A percentile compares a stretch with the other conserved stretches of the same genome.
These are phyloP conservation scores for Picus viridis DNA, from an alignment of 2,797 vertebrate genomes.

Conservation along the genomic window DNA sequence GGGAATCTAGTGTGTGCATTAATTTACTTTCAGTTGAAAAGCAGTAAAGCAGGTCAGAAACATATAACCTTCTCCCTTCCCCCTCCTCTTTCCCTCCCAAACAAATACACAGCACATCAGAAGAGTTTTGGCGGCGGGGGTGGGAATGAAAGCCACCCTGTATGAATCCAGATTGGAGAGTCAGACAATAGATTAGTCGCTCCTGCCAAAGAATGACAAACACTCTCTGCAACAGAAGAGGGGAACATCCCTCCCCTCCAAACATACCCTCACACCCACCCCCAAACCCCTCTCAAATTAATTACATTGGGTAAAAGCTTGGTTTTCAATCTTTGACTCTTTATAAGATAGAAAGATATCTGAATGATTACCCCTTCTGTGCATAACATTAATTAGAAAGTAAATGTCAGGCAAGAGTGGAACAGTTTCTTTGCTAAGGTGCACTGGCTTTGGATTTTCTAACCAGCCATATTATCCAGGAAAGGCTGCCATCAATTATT, in stretches of 20 bases:
- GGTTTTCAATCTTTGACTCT: slow-evolving; percentile 26
- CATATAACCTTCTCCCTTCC: slow-evolving; percentile 36
- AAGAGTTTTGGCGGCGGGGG: slow-evolving; percentile 29
- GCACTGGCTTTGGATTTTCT: neutral
- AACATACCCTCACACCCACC: neutral
- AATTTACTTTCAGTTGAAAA: slow-evolving; percentile 67
- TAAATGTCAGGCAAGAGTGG: slow-evolving; percentile 15
- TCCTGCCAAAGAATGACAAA: slow-evolving; percentile 45
- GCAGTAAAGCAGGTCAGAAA: slow-evolving; percentile 65
- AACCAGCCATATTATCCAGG: neutral
- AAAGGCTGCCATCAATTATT: neutral
- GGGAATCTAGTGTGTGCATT: slow-evolving; percentile 45
- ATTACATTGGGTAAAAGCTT: neutral
- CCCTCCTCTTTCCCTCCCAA: slow-evolving; percentile 6
- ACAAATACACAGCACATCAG: slow-evolving; percentile 43
- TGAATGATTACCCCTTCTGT: slow-evolving; percentile 18
- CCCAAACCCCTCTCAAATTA: neutral
- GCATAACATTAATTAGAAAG: slow-evolving; percentile 19
- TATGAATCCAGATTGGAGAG: slow-evolving; percentile 29
- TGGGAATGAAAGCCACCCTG: neutral
- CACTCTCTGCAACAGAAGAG: neutral
- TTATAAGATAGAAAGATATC: slow-evolving; percentile 15
- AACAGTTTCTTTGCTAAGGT: neutral
- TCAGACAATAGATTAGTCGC: slow-evolving; percentile 46
- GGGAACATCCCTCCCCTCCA: neutral